These are phyloP conservation scores for Anser cygnoides DNA, from an alignment of 2,113 vertebrate genomes.

Conservation along the genomic window DNA sequence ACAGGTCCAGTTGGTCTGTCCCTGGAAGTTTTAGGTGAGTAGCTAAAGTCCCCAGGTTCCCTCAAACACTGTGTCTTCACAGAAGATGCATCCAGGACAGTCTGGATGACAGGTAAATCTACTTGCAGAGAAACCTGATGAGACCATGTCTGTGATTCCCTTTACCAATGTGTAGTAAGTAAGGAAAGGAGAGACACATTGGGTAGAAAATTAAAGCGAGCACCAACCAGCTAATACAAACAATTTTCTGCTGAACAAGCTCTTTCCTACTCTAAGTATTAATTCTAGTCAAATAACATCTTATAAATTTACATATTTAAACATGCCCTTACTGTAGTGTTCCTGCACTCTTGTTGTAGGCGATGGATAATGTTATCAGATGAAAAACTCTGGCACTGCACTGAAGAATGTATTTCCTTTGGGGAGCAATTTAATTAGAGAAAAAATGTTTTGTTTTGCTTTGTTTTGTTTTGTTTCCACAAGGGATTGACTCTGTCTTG, in stretches of 20 bases:
- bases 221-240: background rate
- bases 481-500: conserved; percentile 6
- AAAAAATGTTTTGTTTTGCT: background rate
- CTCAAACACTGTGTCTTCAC: background rate
- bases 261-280: background rate
- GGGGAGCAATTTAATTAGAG: conserved; percentile 48
- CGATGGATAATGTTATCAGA: background rate
- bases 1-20: background rate
- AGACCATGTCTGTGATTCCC: background rate
- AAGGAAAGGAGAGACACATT: background rate
- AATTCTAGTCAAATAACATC: background rate
- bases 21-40: background rate
- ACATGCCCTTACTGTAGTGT: background rate
- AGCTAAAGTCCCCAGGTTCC: background rate
- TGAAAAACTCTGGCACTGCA: background rate
- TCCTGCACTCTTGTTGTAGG: background rate
- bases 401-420: conserved; percentile 37
- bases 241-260: background rate
- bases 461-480: background rate
- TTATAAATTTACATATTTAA: background rate
- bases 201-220: background rate
- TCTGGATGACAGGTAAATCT: background rate
- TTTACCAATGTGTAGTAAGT: background rate
- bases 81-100: background rate
- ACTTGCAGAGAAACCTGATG: background rate